These are phyloP conservation scores for Synanceia verrucosa DNA, from an alignment of 2,797 vertebrate species.

Conservation along the genomic window DNA sequence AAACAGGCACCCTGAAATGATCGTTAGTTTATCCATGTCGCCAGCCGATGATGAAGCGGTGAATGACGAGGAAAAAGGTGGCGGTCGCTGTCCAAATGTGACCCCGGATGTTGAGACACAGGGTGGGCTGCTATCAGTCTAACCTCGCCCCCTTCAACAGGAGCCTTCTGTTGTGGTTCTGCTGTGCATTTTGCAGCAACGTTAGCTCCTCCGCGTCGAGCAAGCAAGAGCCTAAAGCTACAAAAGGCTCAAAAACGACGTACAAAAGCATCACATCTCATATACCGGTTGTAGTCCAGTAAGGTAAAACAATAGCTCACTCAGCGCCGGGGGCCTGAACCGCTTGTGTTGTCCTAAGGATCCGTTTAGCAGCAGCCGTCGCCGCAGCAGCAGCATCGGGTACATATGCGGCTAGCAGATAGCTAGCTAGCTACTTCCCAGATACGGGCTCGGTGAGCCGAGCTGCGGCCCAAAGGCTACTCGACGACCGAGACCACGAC, in stretches of 20 bases:
- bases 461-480: constrained; percentile 78
- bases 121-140: constrained; percentile 69
- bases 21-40: constrained; percentile 98
- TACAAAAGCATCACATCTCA: constrained; percentile 76
- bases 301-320: constrained; percentile 38
- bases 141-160: constrained; percentile 77
- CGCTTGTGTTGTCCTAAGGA: constrained; percentile 56
- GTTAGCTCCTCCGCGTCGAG: constrained; percentile 61
- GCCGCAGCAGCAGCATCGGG: constrained; percentile 70
- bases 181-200: constrained; percentile 73
- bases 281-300: constrained; percentile 29
- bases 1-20: constrained; percentile 99
- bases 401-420: constrained; percentile 74
- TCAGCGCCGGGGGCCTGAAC: constrained; percentile 48
- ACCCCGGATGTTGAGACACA: constrained; percentile 47
- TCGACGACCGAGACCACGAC: constrained; percentile 65
- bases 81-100: constrained; percentile 42
- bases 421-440: constrained; percentile 74
- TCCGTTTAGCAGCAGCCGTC: constrained; percentile 65
- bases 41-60: constrained; percentile 36
- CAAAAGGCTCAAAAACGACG: constrained; percentile 53
- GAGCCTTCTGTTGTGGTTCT: constrained; percentile 62
- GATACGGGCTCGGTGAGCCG: constrained; percentile 69
- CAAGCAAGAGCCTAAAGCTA: constrained; percentile 56
- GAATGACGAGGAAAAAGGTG: constrained; percentile 4